Evolutionary conservation across 2,888 invertebrate genomes (phyloP).

Genomic region (Archaeoteleia sp.): DNA sequence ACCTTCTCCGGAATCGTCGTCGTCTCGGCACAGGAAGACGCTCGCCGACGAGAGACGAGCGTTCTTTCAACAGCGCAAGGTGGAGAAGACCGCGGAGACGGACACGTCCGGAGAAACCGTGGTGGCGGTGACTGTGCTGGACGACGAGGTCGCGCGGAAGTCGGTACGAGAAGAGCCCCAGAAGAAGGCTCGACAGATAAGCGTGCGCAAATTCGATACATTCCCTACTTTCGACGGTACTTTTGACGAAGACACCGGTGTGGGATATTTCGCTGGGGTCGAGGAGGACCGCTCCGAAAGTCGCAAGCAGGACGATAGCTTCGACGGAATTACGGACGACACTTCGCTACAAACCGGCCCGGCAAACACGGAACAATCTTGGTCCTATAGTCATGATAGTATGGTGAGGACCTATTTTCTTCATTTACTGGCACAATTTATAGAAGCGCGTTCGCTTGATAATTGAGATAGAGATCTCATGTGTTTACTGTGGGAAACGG

Average conservation of each 20-base stretch:
- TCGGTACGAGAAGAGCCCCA: slow-evolving; percentile 38
- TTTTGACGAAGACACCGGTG: slow-evolving; percentile 68
- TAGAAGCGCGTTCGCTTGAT: too few species aligned
- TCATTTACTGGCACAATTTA: too few species aligned
- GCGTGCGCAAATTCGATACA: slow-evolving; percentile 69
- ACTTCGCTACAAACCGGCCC: slow-evolving; percentile 57
- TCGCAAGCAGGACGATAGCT: slow-evolving; percentile 39
- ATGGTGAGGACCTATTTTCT: too few species aligned
- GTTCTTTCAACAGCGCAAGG: slow-evolving; percentile 65
- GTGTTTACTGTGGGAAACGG: too few species aligned
- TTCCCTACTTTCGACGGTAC: slow-evolving; percentile 70
- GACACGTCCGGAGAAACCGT: slow-evolving; percentile 64
- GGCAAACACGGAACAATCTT: slow-evolving; percentile 56
- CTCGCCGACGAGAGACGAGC: slow-evolving; percentile 69
- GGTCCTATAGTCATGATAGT: slow-evolving; percentile 60
- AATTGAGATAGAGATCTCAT: too few species aligned
- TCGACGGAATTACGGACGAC: slow-evolving; percentile 42
- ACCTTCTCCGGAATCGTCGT: slow-evolving; percentile 56
- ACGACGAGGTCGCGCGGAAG: slow-evolving; percentile 49
- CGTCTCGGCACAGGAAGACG: slow-evolving; percentile 62
- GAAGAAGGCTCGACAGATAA: slow-evolving; percentile 62
- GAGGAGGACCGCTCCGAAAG: slow-evolving; percentile 62
- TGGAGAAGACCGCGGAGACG: slow-evolving; percentile 62
- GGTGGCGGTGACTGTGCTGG: slow-evolving; percentile 56
- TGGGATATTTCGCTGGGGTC: slow-evolving; percentile 65